Base-by-base conservation (phyloP, 2,888 invertebrate genomes). In the Petrolisthes manimaculis region DNA sequence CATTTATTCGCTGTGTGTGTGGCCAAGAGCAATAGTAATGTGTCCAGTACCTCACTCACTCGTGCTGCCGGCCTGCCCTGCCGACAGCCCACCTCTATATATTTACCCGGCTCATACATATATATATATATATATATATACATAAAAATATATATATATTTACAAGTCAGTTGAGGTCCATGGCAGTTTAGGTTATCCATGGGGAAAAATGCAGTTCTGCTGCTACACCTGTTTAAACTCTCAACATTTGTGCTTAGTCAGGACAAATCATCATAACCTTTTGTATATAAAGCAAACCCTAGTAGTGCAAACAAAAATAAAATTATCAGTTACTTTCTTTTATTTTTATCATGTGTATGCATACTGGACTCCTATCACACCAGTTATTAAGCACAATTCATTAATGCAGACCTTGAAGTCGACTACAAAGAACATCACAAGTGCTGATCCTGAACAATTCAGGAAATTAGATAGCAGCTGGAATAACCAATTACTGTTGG, bases 231-330 rank as follows among this genome's bases (percentile, higher is more conserved):
- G 85, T 89, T 89, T 89, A 86, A 79, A 79, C 82, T 86, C 67
- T 80, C 78, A 85, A 89, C 89, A 85, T 85, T 89, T 89, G 89
- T 89, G 89, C 89, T 89, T 89, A 86, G 89, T 85, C 81, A 78
- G 88, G 89, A 89, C 89, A 89, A 89, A 89, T 89, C 87, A 89
- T 89, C 87, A 87, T 89, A 89, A 89, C 89, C 89, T 89, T 89
- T 89, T 89, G 89, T 89, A 89, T 89, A 89, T 88, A 89, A 89
- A 89, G 85, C 82, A 82, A 85, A 82, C 67, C 88, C 88, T 85
- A 89, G 88, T 89, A 89, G 88, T 89, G 88, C 88, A 89, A 89
- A 89, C 77, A 89, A 89, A 77, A 82, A 85, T 82, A 89, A 89
- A 89, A 85, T 82, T 84, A 89, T 83, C 88, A 89, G 82, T 85